Evolutionary conservation across 1,140 invertebrate species (phyloP), one percentile per base, ranked within the genome.

Genomic region (Aphaenogaster rudis): DNA sequence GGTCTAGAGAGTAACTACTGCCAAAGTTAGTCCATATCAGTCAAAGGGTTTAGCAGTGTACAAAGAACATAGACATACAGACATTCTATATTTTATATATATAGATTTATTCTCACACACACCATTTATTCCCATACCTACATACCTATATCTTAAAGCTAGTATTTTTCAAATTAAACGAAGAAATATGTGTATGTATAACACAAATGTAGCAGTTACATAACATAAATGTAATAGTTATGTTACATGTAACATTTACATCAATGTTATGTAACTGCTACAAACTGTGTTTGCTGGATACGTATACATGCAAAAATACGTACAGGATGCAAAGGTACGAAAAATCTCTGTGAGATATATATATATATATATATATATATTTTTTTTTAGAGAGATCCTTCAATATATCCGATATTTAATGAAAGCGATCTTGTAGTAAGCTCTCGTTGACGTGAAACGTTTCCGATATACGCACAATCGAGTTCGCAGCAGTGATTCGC

Each of bases 381-480:
- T 21, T 21, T 21, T 13, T 52, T 61, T 78, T 78, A 11, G 0
- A 64, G 2, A 64, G 7, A 3, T 59, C 28, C 42, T 8, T 52
- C 42, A 36, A 36, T 54, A 67, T 28, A 52, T 52, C 11, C 3
- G 11, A 72, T 71, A 45, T 33, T 39, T 71, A 50, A 72, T 39
- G 21, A 81, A 81, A 81, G 13, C 36, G 21, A 54, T 81, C 59
- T 33, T 69, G 42, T 8, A 72, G 39, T 7, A 33, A 81, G 21
- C 15, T 66, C 28, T 66, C 17, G 79, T 28, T 57, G 21, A 81
- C 21, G 28, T 33, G 59, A 50, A 79, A 64, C 9, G 36, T 81
- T 81, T 45, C 21, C 69, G 66, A 71, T 72, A 71, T n/a, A 81
- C 50, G 39, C 9, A 45, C 78, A 57, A 45, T 72, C 39, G 39